Evolutionary conservation across 2,797 vertebrate species (phyloP).

Genomic region (Leuciscus waleckii): DNA sequence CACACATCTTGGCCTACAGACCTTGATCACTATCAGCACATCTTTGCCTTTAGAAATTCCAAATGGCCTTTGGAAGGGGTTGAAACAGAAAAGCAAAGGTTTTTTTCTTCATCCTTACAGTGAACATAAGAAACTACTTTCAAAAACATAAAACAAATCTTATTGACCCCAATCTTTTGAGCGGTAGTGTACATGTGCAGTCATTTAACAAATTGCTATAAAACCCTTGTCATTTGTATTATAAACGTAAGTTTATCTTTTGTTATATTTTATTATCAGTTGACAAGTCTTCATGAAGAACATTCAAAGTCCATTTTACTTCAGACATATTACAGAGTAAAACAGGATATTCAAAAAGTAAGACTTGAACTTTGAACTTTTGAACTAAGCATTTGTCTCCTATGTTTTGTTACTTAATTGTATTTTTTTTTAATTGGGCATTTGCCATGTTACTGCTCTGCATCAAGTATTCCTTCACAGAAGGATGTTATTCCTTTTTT

Average conservation of each 20-base stretch:
- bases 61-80: too few species aligned
- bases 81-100: too few species aligned
- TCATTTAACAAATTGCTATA: neutral
- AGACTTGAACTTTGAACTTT: neutral
- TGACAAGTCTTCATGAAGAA: neutral
- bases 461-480: slow-evolving; percentile 1
- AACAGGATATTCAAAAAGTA: neutral
- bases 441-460: neutral
- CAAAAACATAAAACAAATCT: neutral
- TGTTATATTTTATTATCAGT: neutral
- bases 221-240: neutral
- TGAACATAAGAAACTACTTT: too few species aligned
- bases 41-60: too few species aligned
- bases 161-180: neutral
- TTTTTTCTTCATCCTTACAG: too few species aligned
- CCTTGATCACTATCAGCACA: too few species aligned
- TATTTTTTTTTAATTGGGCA: neutral
- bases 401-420: neutral
- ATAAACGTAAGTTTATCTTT: neutral
- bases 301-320: neutral
- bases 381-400: neutral
- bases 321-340: neutral
- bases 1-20: too few species aligned
- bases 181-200: too few species aligned
- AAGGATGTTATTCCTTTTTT: slow-evolving; percentile 15